Base-by-base conservation (phyloP, 2,113 vertebrate species). In the Microtus pennsylvanicus region DNA sequence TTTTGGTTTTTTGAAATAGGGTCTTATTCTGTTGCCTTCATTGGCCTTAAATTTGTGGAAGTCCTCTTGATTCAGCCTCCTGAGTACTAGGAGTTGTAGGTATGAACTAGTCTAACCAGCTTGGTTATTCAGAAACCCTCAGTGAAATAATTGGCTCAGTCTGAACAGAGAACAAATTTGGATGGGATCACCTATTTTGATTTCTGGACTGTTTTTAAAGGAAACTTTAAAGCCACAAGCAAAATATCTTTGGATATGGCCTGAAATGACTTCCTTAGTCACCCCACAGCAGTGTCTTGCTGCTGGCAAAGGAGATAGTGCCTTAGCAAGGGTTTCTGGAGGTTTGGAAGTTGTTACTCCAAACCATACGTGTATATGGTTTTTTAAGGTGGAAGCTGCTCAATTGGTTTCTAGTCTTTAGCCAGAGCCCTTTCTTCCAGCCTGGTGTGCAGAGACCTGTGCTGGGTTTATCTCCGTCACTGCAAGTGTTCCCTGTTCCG, bases 401-500 rank as follows among this genome's bases (percentile, higher is more conserved):
- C 67, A 13, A 72, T 65, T 76, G 77, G 47, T 33, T 52, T 61
- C 69, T 47, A 38, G 9, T 90, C 26, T 78, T 70, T n/a, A 89
- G 4, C 94, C 67, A 9, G 0, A 12, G 52, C 63, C 86, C 90
- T 93, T 94, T 69, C 17, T 47, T 96, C 97, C 94, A 96, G 96
- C 97, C 97, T 98, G 91, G 93, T 75, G 90, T 74, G 22, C 88
- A 95, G 95, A 97, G 98, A 94, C 98, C 98, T 94, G 97, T 47
- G 88, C 98, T 97, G 96, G 90, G 95, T 89, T 93, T 98, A 90
- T 98, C 98, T 97, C 98, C 77, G 52, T 97, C 97, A 45, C 95
- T 69, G 94, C 96, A 63, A 98, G 97, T 98, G 98, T 98, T 98
- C 98, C 97, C 50, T 98, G 98, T 98, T 98, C 98, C 97, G 50